Evolutionary conservation across 2,888 invertebrate species (phyloP), one percentile per base, ranked within the genome.

Genomic region (Acrobasis repandana): DNA sequence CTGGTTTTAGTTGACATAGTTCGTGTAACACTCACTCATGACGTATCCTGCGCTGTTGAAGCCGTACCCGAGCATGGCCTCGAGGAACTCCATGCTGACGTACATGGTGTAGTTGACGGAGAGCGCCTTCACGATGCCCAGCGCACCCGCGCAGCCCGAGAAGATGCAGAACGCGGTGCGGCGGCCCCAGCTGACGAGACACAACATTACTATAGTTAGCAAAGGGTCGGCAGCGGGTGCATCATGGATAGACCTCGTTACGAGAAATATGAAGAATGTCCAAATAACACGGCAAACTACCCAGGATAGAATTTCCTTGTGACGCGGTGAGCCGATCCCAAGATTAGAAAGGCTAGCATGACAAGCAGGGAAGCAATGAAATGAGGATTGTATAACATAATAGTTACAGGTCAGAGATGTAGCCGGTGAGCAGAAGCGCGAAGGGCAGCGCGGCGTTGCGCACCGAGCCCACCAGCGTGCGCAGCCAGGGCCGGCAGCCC

Each of bases 381-480:
- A 61, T 36, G 16, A 15, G 2, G 38, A 43, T 15, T 15, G 36
- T 50, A 63, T n/a, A 28, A 34, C 16, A 15, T 5, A 16, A n/a
- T 20, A 70, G 80, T 76, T 46, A 90, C 90, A 77, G 93, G 81
- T 96, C 96, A 1, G 96, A 96, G 52, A 95, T 74, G 69, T 93
- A 93, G 52, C 96, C 96, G 3, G 95, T 94, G 65, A 95, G 89
- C 5, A 95, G 88, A 63, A 96, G 92, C 10, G 95, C 95, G 65
- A 95, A 79, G 61, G 96, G 95, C 75, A 95, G 94, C 49, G 96
- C 96, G 50, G 94, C 77, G 77, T 94, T 95, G 73, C 95, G 95
- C 58, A 96, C 90, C 9, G 96, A 95, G 47, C 96, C 96, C 60
- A 96, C 94, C 78, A 96, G 77, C 0, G 96, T 93, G 64, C 96